Conservation (phyloP, 2,797 vertebrate genomes). For the Pseudochromis fuscus region DNA sequence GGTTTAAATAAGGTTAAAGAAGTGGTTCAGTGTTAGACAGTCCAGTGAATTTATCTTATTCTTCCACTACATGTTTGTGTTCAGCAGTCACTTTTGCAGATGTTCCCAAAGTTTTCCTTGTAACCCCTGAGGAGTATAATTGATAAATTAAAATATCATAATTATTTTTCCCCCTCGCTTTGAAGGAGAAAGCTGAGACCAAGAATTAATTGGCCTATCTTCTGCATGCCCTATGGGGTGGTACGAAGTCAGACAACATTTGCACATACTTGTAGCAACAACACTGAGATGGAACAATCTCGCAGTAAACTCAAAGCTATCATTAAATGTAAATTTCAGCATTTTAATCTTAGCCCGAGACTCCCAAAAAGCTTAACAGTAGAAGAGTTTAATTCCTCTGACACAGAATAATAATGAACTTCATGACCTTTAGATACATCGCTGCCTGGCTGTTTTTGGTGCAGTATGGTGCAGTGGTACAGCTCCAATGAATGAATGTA, state of each 20-base stretch:
- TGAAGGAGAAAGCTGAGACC: not conserved
- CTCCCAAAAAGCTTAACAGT: not conserved
- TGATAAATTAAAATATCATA: slow-evolving; percentile 32
- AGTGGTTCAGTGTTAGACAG: not conserved
- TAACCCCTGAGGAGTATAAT: slow-evolving; percentile 18
- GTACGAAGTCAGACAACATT: slow-evolving; percentile 27
- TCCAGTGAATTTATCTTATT: slow-evolving; percentile 4
- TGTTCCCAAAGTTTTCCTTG: not conserved
- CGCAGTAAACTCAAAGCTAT: slow-evolving; percentile 33
- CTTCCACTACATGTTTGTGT: slow-evolving; percentile 23
- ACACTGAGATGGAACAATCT: slow-evolving; percentile 2
- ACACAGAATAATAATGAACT: not conserved
- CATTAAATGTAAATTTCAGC: slow-evolving; percentile 41
- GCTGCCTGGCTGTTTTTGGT: not conserved
- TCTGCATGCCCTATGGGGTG: slow-evolving; percentile 11
- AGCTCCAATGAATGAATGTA: not conserved
- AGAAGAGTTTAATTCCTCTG: not conserved
- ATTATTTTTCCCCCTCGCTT: slow-evolving; percentile 14
- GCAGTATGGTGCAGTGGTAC: not conserved
- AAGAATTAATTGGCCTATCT: slow-evolving; percentile 31
- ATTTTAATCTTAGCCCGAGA: slow-evolving; percentile 20
- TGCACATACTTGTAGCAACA: slow-evolving; percentile 17
- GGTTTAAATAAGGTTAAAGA: too few relatives aligned
- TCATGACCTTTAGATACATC: slow-evolving; percentile 9
- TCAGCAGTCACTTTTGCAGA: slow-evolving; percentile 1